Evolutionary conservation across 2,797 vertebrate genomes (phyloP).

Genomic region (Pantherophis vulpinus): DNA sequence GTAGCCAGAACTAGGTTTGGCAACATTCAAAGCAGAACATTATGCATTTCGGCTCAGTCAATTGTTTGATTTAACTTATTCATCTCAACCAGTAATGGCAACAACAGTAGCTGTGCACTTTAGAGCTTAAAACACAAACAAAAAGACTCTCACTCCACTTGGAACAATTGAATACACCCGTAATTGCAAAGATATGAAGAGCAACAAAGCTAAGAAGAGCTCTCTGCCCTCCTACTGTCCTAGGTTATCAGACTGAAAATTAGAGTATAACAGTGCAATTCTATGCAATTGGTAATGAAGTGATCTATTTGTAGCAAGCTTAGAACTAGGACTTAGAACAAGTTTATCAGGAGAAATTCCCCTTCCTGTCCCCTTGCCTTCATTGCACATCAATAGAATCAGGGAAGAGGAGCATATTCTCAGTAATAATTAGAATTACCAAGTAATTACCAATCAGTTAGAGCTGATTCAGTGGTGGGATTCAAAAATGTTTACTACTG

Average conservation of each 20-base stretch:
- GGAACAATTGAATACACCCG: background rate
- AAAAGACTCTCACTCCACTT: background rate
- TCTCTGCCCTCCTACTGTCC: background rate
- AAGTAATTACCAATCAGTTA: too few relatives aligned
- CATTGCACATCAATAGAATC: too few relatives aligned
- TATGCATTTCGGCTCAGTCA: constrained; percentile 23
- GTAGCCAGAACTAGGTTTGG: constrained; percentile 13
- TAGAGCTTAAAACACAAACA: background rate
- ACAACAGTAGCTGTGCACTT: constrained; percentile 18
- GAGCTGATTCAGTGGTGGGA: too few relatives aligned
- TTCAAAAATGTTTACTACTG: too few relatives aligned
- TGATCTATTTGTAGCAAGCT: too few relatives aligned
- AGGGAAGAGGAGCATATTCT: too few relatives aligned
- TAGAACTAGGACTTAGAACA: too few relatives aligned
- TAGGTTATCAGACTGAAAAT: background rate
- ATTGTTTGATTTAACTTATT: constrained; percentile 31
- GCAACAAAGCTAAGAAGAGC: background rate
- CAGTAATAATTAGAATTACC: too few relatives aligned
- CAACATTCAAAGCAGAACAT: constrained; percentile 33
- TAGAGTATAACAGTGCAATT: background rate
- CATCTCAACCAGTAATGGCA: constrained; percentile 28
- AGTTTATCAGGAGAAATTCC: too few relatives aligned
- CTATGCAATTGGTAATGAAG: too few relatives aligned
- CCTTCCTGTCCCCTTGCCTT: too few relatives aligned
- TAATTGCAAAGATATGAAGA: background rate